These are phyloP conservation scores for Muscicapa comitata DNA, from an alignment of 2,797 vertebrate genomes.

Conservation along the genomic window DNA sequence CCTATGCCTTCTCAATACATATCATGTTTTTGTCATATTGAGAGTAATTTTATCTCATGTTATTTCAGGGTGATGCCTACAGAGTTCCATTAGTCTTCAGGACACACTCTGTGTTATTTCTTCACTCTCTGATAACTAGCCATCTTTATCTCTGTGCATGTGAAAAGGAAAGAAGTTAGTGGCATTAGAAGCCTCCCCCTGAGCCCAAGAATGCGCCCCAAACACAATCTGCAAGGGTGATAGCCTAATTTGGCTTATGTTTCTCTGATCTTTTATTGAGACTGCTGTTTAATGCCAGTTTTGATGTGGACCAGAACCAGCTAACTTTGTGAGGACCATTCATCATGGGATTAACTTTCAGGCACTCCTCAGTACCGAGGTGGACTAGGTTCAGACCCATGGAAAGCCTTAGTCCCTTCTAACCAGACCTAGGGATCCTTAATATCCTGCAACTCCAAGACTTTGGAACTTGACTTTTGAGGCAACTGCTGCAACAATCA, in stretches of 20 bases:
- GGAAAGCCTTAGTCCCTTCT: neutral
- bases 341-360: slow-evolving; percentile 45
- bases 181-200: slow-evolving; percentile 15
- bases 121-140: slow-evolving; percentile 43
- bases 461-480: neutral
- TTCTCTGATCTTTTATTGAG: slow-evolving; percentile 63
- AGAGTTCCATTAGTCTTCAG: slow-evolving; percentile 32
- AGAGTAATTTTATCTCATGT: slow-evolving; percentile 35
- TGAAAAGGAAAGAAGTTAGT: slow-evolving; percentile 44
- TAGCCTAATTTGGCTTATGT: neutral
- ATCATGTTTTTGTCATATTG: neutral
- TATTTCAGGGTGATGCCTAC: neutral
- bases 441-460: neutral
- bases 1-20: neutral
- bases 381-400: neutral
- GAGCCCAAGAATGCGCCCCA: slow-evolving; percentile 49
- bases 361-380: neutral
- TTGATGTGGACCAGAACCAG: slow-evolving; percentile 50
- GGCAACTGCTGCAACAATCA: neutral
- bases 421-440: neutral
- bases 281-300: slow-evolving; percentile 46
- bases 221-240: slow-evolving; percentile 27
- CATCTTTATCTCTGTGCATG: slow-evolving; percentile 54
- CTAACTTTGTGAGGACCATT: slow-evolving; percentile 34
- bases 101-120: slow-evolving; percentile 46